phyloP scores from a whole-genome alignment of 2,113 vertebrate species.

The Chaetodon trifascialis region DNA sequence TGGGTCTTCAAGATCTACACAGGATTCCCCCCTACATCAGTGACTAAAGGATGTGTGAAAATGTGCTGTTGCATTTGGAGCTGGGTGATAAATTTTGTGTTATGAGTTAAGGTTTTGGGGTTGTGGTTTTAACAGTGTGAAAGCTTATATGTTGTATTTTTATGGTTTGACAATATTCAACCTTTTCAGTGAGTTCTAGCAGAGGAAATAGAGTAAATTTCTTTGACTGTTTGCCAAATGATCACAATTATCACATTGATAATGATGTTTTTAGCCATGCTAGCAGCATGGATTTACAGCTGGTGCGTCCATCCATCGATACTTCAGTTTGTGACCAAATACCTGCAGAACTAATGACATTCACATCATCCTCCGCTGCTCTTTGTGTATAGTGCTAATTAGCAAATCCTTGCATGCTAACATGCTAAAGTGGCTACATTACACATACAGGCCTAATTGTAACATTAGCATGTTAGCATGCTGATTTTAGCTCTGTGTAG shows the following conservation, averaged over 20 bases:
- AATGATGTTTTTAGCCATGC: background rate
- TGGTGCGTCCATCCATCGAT: too few relatives aligned
- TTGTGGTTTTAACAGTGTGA: background rate
- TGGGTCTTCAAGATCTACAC: constrained; percentile 32
- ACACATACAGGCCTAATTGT: too few relatives aligned
- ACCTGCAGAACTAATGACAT: background rate
- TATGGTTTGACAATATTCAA: background rate
- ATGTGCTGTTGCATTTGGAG: background rate
- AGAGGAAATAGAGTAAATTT: too few relatives aligned
- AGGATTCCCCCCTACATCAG: constrained; percentile 25
- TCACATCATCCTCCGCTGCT: background rate
- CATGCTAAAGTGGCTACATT: background rate
- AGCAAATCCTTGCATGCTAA: background rate
- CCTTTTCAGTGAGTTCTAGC: background rate
- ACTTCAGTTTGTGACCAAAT: background rate
- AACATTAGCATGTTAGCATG: background rate
- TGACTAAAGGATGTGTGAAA: constrained; percentile 7
- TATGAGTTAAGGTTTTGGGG: background rate
- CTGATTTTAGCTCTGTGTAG: too few relatives aligned
- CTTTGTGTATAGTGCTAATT: background rate
- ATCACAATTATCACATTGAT: background rate
- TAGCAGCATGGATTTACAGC: background rate
- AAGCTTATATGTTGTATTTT: background rate
- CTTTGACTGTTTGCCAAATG: background rate
- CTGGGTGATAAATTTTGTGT: background rate